A percentile compares a stretch with the other conserved stretches of the same genome.
These are phyloP conservation scores for Scrobipalpa atriplicella DNA, from an alignment of 2,888 invertebrate species.

Conservation along the genomic window DNA sequence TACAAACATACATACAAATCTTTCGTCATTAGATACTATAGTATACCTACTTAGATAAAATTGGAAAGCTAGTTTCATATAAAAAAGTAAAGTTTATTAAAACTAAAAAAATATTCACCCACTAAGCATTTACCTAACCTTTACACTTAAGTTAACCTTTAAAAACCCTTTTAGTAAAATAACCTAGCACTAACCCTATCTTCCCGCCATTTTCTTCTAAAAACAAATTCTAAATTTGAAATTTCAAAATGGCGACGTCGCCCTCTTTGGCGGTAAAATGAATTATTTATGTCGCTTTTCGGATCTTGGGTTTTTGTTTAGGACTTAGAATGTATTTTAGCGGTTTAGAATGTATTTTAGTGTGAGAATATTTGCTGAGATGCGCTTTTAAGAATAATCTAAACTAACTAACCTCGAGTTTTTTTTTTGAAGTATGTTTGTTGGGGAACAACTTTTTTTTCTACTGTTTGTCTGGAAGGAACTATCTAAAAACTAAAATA, in stretches of 20 bases:
- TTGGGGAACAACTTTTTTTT: no score
- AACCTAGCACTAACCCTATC: not conserved
- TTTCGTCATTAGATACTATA: no score
- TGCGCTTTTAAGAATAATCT: no score
- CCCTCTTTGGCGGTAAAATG: slow-evolving; percentile 37
- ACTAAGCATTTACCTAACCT: not conserved
- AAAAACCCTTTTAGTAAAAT: slow-evolving; percentile 8
- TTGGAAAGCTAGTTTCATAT: no score
- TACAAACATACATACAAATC: no score
- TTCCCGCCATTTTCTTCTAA: slow-evolving; percentile 1
- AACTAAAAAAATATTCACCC: no score
- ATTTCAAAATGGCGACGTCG: slow-evolving; percentile 37
- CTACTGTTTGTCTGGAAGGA: no score
- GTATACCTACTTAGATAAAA: no score
- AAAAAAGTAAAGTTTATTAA: no score
- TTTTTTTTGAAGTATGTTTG: no score
- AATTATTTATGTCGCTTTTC: slow-evolving; percentile 44
- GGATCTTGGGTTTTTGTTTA: slow-evolving; percentile 26
- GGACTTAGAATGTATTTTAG: slow-evolving; percentile 3
- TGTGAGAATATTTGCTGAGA: not conserved
- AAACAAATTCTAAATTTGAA: slow-evolving; percentile 38
- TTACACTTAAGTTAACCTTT: not conserved
- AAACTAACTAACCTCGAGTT: no score
- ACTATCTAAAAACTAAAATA: no score
- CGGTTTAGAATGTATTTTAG: slow-evolving; percentile 1